A percentile compares a stretch with the other conserved stretches of the same genome.
Evolutionary conservation across 2,797 vertebrate species (phyloP).

Genomic region (Taeniopygia guttata): DNA sequence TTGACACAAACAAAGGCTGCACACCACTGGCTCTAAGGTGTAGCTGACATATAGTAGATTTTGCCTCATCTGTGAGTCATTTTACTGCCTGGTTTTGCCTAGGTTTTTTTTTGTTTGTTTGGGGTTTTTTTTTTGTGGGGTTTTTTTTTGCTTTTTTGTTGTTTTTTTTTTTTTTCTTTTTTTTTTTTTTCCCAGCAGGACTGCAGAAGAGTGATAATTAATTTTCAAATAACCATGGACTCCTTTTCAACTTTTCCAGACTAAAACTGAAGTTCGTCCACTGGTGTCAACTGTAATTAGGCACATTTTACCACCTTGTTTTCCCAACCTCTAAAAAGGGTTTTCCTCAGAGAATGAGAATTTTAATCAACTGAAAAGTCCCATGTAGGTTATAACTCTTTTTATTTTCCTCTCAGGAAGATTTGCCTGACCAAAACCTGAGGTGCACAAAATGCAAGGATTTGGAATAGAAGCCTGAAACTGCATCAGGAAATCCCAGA

Average conservation of each 20-base stretch:
- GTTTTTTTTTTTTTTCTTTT: neutral
- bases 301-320: neutral
- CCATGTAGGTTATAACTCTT: neutral
- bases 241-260: neutral
- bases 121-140: too few species aligned
- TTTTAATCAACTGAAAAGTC: neutral
- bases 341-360: neutral
- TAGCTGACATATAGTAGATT: neutral
- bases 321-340: neutral
- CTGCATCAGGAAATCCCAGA: neutral
- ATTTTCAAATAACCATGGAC: neutral
- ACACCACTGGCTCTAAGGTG: neutral
- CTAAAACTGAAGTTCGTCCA: neutral
- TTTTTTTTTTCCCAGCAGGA: neutral
- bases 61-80: neutral
- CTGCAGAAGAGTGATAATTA: neutral
- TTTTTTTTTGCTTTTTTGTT: neutral
- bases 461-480: neutral
- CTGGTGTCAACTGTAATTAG: neutral
- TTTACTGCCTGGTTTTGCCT: neutral
- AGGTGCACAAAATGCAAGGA: neutral
- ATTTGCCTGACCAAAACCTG: neutral
- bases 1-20: neutral
- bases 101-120: neutral
- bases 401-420: neutral